Percentiles rank a stretch among this genome's conserved stretches.
Conservation (phyloP, 2,888 invertebrate species). For the Yponomeuta sedellus region DNA sequence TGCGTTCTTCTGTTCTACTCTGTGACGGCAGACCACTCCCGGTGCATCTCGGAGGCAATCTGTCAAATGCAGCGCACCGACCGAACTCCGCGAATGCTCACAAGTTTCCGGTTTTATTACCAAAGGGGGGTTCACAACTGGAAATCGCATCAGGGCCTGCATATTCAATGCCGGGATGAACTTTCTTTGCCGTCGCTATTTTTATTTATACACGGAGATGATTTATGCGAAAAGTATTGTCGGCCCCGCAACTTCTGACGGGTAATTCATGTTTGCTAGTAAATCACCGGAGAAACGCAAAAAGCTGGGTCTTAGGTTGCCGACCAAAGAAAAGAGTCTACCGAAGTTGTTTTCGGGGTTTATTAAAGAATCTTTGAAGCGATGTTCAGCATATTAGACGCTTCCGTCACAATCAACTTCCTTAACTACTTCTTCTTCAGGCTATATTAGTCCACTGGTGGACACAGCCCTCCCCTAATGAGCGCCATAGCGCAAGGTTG, state of each 20-base stretch:
- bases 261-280: neutral
- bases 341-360: neutral
- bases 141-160: neutral
- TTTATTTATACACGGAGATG: neutral
- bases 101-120: neutral
- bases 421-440: too few relatives aligned
- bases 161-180: neutral
- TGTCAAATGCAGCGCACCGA: neutral
- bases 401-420: too few relatives aligned
- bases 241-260: neutral
- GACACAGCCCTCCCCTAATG: too few relatives aligned
- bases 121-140: neutral
- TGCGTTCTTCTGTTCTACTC: neutral
- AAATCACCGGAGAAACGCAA: neutral
- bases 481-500: too few relatives aligned
- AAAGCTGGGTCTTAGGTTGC: neutral
- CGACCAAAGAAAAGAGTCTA: neutral
- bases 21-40: neutral
- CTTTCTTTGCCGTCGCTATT: neutral
- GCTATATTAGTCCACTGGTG: too few relatives aligned
- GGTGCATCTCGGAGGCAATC: neutral
- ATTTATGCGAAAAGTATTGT: neutral
- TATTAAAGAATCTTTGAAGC: too few relatives aligned
- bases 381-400: too few relatives aligned
- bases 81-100: neutral